A percentile compares a stretch with the other conserved stretches of the same genome.
Evolutionary conservation across 2,113 vertebrate species (phyloP).

Genomic region (crab-eating macaque (Macaca fascicularis)): DNA sequence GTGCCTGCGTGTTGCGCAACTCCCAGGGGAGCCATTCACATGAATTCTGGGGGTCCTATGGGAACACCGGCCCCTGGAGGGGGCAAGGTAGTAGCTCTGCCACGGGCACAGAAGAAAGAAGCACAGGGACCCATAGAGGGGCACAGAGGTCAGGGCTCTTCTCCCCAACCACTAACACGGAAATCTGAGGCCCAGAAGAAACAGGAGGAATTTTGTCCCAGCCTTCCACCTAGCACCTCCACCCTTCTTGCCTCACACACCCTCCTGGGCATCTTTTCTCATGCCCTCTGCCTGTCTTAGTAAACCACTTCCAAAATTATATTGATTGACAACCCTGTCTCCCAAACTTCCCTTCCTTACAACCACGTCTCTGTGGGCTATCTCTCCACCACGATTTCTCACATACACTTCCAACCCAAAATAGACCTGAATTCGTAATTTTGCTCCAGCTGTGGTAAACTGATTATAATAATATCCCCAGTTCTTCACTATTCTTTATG

Average conservation of each 20-base stretch:
- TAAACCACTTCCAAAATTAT: neutral
- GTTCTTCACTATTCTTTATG: neutral
- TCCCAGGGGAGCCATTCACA: accelerated
- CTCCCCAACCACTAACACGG: accelerated
- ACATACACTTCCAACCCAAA: neutral
- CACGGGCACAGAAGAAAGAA: neutral
- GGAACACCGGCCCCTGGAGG: accelerated
- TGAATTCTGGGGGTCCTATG: accelerated
- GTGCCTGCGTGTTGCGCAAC: accelerated
- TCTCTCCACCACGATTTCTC: neutral
- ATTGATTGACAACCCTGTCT: accelerated
- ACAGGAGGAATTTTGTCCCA: neutral
- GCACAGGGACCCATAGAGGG: neutral
- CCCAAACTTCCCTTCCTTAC: neutral
- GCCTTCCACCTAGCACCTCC: accelerated
- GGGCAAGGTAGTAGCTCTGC: accelerated
- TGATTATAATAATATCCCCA: neutral
- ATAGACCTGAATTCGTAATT: neutral
- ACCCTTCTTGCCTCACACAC: neutral
- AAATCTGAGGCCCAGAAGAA: neutral
- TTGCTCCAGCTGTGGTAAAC: accelerated
- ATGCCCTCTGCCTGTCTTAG: neutral
- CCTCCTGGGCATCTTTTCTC: too few species aligned
- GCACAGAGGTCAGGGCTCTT: accelerated
- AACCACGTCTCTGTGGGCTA: neutral